Percentiles rank a stretch among this genome's conserved stretches.
Conservation (phyloP, 2,113 vertebrate species). For the Pygoscelis adeliae region DNA sequence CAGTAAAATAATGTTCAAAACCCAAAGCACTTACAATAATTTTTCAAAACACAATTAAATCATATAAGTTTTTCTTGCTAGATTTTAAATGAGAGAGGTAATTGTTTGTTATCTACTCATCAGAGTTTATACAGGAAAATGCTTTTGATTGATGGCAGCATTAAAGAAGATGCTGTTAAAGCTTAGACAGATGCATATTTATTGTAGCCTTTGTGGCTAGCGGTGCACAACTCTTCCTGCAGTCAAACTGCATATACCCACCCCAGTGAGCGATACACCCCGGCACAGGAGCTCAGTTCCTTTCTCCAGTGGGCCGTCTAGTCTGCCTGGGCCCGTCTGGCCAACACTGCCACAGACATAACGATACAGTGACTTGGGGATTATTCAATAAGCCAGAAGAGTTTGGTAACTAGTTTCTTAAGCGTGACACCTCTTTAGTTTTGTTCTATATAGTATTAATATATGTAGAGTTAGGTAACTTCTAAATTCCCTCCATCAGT, state of each 20-base stretch:
- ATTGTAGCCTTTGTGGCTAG: neutral
- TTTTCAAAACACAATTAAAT: neutral
- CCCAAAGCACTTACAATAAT: neutral
- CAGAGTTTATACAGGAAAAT: neutral
- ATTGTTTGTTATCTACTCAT: fast-evolving
- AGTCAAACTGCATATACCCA: neutral
- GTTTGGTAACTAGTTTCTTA: neutral
- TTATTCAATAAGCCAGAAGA: neutral
- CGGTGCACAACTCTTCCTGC: neutral
- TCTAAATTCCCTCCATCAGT: neutral
- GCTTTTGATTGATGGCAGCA: neutral
- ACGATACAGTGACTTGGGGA: neutral
- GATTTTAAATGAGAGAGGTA: neutral
- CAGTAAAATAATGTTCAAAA: neutral
- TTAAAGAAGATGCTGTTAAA: neutral
- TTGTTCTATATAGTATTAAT: neutral
- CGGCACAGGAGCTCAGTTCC: neutral
- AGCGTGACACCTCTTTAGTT: neutral
- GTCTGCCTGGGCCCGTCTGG: neutral
- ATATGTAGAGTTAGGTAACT: neutral
- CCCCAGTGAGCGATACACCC: neutral
- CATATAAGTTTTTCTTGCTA: neutral
- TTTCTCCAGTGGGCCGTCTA: neutral
- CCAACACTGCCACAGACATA: neutral
- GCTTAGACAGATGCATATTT: neutral